These are phyloP conservation scores for Chauna torquata DNA, from an alignment of 2,113 vertebrate species.

Conservation along the genomic window DNA sequence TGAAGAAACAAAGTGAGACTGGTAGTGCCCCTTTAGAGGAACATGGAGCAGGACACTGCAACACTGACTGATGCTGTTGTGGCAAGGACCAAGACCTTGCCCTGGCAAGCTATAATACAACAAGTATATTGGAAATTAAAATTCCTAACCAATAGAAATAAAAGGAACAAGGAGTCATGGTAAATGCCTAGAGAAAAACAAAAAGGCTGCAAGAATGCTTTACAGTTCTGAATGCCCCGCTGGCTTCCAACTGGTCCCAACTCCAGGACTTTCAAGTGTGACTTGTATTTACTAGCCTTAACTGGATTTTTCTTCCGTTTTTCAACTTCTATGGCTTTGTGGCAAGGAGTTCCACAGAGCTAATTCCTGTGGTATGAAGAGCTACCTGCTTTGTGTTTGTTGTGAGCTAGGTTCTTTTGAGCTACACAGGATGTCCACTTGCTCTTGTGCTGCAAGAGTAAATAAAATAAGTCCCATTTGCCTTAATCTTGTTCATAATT, in stretches of 20 bases:
- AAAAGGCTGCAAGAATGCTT: not conserved
- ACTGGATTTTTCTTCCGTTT: not conserved
- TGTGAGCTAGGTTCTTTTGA: not conserved
- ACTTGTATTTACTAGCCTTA: not conserved
- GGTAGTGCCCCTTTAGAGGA: not conserved
- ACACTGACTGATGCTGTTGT: not conserved
- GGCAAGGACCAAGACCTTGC: not conserved
- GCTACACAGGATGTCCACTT: not conserved
- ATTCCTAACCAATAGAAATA: not conserved
- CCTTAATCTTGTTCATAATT: not conserved
- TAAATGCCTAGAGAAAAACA: not conserved
- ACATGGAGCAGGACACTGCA: not conserved
- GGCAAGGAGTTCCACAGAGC: not conserved
- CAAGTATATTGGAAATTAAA: not conserved
- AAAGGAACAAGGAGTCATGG: not conserved
- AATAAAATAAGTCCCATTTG: not conserved
- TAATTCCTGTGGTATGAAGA: not conserved
- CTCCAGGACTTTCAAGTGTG: not conserved
- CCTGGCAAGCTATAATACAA: not conserved
- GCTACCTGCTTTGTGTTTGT: not conserved
- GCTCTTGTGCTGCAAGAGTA: not conserved
- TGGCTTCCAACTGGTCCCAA: not conserved
- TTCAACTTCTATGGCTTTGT: not conserved
- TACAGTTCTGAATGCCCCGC: not conserved
- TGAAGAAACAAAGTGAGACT: not conserved